Conservation (phyloP, 2,888 invertebrate genomes). For the Thecocarcelia acutangulata region DNA sequence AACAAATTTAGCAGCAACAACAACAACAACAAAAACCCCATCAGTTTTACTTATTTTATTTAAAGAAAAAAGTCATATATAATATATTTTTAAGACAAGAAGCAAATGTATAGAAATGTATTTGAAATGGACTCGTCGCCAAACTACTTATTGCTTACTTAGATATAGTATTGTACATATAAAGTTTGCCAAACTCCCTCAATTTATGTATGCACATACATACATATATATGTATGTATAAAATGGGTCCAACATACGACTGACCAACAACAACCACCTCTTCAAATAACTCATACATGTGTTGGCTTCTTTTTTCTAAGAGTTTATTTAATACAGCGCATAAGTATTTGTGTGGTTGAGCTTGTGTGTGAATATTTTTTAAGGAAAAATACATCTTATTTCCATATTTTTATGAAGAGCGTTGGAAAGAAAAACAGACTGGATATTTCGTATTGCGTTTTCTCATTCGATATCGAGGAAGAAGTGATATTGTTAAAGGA, state of each 20-base stretch:
- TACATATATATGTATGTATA: no score
- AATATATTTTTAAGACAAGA: conserved; percentile 46
- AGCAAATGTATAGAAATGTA: conserved; percentile 33
- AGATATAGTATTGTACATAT: conserved; percentile 21
- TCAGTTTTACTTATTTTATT: conserved; percentile 57
- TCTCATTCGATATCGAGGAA: background rate
- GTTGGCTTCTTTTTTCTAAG: background rate
- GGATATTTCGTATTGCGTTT: conserved; percentile 26
- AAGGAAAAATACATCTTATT: conserved; percentile 55
- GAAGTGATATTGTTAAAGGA: no score
- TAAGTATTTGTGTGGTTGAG: conserved; percentile 13
- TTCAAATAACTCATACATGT: conserved; percentile 28
- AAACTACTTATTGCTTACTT: conserved; percentile 57
- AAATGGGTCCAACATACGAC: conserved; percentile 31
- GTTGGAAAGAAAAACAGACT: conserved; percentile 25
- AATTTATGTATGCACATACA: conserved; percentile 37
- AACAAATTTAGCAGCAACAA: conserved; percentile 15
- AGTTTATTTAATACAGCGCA: conserved; percentile 31
- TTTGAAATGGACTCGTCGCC: conserved; percentile 66
- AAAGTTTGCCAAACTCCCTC: conserved; percentile 55
- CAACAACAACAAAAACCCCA: conserved; percentile 24
- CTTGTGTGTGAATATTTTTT: conserved; percentile 15
- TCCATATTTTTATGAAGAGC: conserved; percentile 57
- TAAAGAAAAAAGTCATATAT: conserved; percentile 6
- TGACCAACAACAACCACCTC: conserved; percentile 53